Percentiles rank a stretch among this genome's conserved stretches.
These are phyloP conservation scores for Meliscaeva auricollis DNA, from an alignment of 2,888 invertebrate species.

Conservation along the genomic window DNA sequence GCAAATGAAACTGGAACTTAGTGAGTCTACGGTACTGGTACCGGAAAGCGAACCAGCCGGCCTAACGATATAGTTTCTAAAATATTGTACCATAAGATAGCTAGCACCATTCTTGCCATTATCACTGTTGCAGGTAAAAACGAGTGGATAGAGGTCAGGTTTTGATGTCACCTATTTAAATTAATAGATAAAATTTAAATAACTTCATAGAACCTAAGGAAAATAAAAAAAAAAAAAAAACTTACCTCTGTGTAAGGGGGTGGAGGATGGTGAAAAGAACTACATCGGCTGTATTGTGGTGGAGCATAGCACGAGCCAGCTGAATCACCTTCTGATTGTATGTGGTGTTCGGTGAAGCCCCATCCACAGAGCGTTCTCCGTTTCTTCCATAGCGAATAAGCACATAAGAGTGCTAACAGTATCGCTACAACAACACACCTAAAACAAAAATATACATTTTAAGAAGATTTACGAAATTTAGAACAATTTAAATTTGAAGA, in stretches of 20 bases:
- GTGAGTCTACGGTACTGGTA: constrained; percentile 93
- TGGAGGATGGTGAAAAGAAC: constrained; percentile 92
- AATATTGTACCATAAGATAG: constrained; percentile 93
- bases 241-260: constrained; percentile 93
- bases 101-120: constrained; percentile 89
- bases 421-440: constrained; percentile 89
- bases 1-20: constrained; percentile 94
- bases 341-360: constrained; percentile 85
- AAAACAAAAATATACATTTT: constrained; percentile 68
- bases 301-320: constrained; percentile 93
- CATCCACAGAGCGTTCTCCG: constrained; percentile 85
- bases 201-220: neutral
- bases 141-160: constrained; percentile 93
- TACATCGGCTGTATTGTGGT: constrained; percentile 93
- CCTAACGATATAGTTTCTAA: constrained; percentile 91
- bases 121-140: constrained; percentile 91
- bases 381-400: constrained; percentile 88
- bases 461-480: neutral
- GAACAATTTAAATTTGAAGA: too few species aligned
- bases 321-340: constrained; percentile 90
- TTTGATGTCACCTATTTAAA: constrained; percentile 90
- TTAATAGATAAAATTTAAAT: neutral
- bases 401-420: constrained; percentile 88
- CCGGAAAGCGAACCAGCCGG: constrained; percentile 92
- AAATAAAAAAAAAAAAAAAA: neutral